Evolutionary conservation across 2,797 vertebrate genomes (phyloP), one percentile per base, ranked within the genome.

Genomic region (Oreonectes daqikongensis): DNA sequence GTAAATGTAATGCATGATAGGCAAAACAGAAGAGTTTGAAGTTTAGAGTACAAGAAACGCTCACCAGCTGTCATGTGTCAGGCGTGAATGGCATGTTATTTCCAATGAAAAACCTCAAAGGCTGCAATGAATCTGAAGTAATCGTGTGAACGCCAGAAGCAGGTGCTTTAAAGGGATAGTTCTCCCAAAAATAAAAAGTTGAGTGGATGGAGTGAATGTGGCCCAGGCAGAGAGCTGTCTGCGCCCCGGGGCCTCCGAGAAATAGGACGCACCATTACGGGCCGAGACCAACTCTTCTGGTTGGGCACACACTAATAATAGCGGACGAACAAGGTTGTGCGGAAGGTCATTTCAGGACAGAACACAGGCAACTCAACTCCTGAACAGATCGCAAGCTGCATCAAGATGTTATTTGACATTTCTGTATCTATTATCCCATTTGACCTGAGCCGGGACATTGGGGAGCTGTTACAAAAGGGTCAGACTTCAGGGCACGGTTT

Each of bases 31-130:
- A 38, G 40, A 76, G 55, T 59, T 60, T 40, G n/a, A 22, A 46
- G 17, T 72, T 81, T 77, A 73, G 35, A 70, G 50, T 64, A 55
- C 61, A 40, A 52, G 61, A 69, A 60, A 70, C 79, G 82, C 83
- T 83, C 78, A 75, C 78, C 80, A 83, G 84, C 80, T 83, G 82
- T 81, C 72, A 35, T 72, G 72, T 67, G 75, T 65, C 68, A 72
- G 60, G 46, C 72, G 53, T 83, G 79, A 78, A 75, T 78, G 78
- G 77, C 77, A 71, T 72, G 67, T 40, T 46, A 77, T 72, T 75
- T 71, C 64, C 17, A 46, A 69, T 64, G 70, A 77, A 68, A 65
- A 69, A 60, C 28, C 6, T 22, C 11, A 55, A 77, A 42, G 53
- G 38, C 15, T 66, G 50, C 53, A 46, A 40, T 15, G n/a, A 70